Conservation (phyloP, 2,888 invertebrate genomes). For the Fissipunctia ypsillon region DNA sequence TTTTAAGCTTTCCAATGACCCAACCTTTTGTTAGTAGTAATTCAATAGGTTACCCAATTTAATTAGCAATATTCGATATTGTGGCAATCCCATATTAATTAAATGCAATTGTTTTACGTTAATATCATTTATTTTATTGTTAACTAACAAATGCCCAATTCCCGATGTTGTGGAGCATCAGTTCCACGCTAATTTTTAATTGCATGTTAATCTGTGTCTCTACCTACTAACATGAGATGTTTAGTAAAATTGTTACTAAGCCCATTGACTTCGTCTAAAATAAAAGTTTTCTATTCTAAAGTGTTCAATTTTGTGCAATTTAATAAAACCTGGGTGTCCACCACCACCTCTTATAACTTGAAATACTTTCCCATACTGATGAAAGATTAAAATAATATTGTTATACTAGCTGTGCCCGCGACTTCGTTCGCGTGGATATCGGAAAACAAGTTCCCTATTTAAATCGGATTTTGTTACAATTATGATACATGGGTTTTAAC, state of each 20-base stretch:
- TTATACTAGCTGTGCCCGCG: too few relatives aligned
- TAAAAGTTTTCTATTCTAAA: not conserved
- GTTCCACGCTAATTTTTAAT: not conserved
- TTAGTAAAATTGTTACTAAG: not conserved
- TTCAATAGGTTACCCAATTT: constrained; percentile 19
- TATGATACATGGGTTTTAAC: too few relatives aligned
- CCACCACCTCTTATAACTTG: not conserved
- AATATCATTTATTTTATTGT: not conserved
- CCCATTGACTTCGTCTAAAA: not conserved
- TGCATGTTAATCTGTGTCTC: too few relatives aligned
- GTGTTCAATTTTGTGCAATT: not conserved
- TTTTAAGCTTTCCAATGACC: constrained; percentile 12
- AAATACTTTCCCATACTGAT: not conserved
- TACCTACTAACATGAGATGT: not conserved
- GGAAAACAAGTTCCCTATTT: too few relatives aligned
- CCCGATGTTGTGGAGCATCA: not conserved
- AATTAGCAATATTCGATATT: constrained; percentile 14
- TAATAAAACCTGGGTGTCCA: not conserved
- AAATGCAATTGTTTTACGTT: not conserved
- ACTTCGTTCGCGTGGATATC: too few relatives aligned
- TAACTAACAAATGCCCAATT: not conserved
- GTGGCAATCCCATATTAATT: not conserved
- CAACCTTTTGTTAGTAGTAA: constrained; percentile 21
- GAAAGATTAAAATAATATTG: not conserved
- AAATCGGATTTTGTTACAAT: too few relatives aligned